Evolutionary conservation across 2,113 vertebrate genomes (phyloP), one percentile per base, ranked within the genome.

Genomic region (Stegostoma tigrinum): DNA sequence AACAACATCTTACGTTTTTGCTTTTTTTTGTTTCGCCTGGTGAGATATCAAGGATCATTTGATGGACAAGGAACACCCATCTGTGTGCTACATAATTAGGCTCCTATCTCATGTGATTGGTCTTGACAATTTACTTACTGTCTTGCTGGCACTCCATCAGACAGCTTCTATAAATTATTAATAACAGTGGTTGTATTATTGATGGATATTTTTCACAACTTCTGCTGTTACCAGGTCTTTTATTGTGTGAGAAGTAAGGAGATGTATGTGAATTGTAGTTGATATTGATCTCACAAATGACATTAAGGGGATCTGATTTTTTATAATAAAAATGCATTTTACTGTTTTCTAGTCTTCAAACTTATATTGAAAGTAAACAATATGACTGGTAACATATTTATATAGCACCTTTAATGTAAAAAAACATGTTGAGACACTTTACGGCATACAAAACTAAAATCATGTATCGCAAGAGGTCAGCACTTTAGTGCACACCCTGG

Each of bases 131-230:
- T 87, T 24, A 42, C 17, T 83, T 83, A 83, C 24, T 48, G 45
- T 27, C 8, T 87, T 87, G 85, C 27, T 52, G 85, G 27, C 27
- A 52, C 15, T 83, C n/a, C 7, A 55, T 34, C 10, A 61, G 23
- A 34, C 24, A 61, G 45, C 24, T 30, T 89, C 48, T 30, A 27
- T 87, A 83, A 83, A 83, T 38, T 42, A 83, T 83, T 42, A 83
- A 42, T n/a, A 83, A 83, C 38, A 83, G 38, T 83, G 78, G 78
- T 83, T 83, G 78, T 83, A 83, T 83, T 42, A 83, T 83, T 83
- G n/a, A 42, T 83, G 78, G n/a, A 80, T 75, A 42, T 80, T 61
- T 80, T 80, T 4, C n/a, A 42, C n/a, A 80, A 42, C 2, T 83
- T 83, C 42, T 83, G n/a, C 78, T 83, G n/a, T 83, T 15, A 83